Evolutionary conservation across 2,888 invertebrate species (phyloP), one percentile per base, ranked within the genome.

Genomic region (Anarsia innoxiella): DNA sequence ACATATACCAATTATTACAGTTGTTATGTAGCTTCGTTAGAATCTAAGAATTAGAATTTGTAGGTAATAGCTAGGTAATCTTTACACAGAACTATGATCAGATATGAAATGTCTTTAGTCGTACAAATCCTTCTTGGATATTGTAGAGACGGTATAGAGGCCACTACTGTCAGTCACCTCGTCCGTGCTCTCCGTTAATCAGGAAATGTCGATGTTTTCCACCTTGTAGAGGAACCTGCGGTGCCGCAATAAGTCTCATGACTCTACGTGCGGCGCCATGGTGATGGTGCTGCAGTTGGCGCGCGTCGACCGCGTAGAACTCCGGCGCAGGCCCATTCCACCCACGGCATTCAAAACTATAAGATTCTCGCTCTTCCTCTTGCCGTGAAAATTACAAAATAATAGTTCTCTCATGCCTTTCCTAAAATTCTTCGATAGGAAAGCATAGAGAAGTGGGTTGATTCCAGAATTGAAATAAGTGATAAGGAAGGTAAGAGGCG

Each of bases 381-480:
- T 79, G 0, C 68, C 69, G 13, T 70, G 66, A 38, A 67, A 77
- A 38, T 70, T 80, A 60, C 93, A 93, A 42, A 89, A 85, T 23
- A 95, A 69, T 13, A 95, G 86, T 68, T 96, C 95, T 43, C 89
- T 87, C 90, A 96, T 94, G 12, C 94, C 94, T 59, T 91, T 91
- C 37, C 94, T 88, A 70, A 95, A 95, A 60, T 93, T 92, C 44
- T 91, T 89, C 2, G 89, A 89, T 36, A 96, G 84, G 66, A 96
- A 94, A 2, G 96, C 96, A 75, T 96, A 97, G 5, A 97, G 86
- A 35, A 96, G 82, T 0, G 96, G 96, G 77, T 97, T 96, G 45
- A 96, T 89, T 31, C 92, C 96, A 11, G 95, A 95, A 84, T 96
- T 96, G 73, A 93, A 90, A 70, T 95, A 97, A 28, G 95, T 90